phyloP scores from a whole-genome alignment of 2,113 vertebrate species.

The Scophthalmus maximus region DNA sequence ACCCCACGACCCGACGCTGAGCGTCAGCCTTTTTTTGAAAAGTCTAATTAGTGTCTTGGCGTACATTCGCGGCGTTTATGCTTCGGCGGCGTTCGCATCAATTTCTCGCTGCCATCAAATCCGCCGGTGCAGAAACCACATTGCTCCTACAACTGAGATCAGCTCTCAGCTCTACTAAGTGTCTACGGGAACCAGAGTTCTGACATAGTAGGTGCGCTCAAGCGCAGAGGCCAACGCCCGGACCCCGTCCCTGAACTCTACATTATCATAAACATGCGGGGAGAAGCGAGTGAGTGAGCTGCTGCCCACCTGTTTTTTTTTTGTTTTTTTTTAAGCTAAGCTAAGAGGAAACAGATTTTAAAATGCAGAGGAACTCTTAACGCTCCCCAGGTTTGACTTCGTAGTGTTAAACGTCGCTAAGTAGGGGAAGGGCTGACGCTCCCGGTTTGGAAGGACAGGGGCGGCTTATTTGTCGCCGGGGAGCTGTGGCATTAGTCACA shows the following conservation, averaged over 20 bases:
- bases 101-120: conserved; percentile 21
- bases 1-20: background rate
- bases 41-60: background rate
- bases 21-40: background rate
- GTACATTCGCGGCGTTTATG: conserved; percentile 13
- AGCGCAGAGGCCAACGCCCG: conserved; percentile 4
- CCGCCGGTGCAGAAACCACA: conserved; percentile 9
- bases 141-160: conserved; percentile 28
- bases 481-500: conserved; percentile 53
- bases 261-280: conserved; percentile 43
- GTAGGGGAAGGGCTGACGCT: background rate
- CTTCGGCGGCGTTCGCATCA: conserved; percentile 14
- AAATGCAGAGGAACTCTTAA: conserved; percentile 24
- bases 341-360: conserved; percentile 26
- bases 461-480: conserved; percentile 21
- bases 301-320: conserved; percentile 34
- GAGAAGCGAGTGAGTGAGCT: background rate
- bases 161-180: conserved; percentile 14
- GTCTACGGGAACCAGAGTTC: conserved; percentile 37
- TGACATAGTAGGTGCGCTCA: conserved; percentile 11
- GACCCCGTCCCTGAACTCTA: conserved; percentile 15
- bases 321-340: conserved; percentile 25
- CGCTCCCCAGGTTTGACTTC: conserved; percentile 31
- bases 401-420: no score
- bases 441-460: conserved; percentile 22